Evolutionary conservation across 2,888 invertebrate species (phyloP).

Genomic region (Icerya purchasi): DNA sequence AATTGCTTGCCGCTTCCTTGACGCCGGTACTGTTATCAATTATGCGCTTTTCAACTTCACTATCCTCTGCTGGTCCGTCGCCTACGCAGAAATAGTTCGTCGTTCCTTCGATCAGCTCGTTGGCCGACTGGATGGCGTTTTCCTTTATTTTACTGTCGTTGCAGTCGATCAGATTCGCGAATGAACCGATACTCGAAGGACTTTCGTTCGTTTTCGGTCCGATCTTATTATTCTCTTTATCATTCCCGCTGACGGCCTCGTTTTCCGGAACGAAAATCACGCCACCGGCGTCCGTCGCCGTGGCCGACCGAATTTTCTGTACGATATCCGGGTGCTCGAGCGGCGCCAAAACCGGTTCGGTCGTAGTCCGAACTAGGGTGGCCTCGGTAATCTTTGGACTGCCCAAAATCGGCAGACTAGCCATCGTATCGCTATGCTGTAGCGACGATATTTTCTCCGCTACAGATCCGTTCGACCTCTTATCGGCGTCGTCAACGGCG

Average conservation of each 20-base stretch:
- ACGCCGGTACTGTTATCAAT: not conserved
- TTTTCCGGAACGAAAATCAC: too few relatives aligned
- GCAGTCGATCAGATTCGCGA: not conserved
- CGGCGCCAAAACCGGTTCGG: conserved; percentile 9
- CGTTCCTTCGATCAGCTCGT: not conserved
- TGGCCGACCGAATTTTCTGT: conserved; percentile 4
- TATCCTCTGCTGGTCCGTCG: not conserved
- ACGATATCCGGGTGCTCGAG: conserved; percentile 7
- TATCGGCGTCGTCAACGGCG: not conserved
- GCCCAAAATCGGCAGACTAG: not conserved
- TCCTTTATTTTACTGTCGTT: not conserved
- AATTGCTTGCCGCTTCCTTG: not conserved
- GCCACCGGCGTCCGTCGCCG: not conserved
- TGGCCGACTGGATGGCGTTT: not conserved
- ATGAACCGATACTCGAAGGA: not conserved
- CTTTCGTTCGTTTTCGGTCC: not conserved
- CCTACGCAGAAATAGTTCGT: not conserved
- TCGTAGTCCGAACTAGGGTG: conserved; percentile 6
- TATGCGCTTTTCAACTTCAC: conserved; percentile 4
- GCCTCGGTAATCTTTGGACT: conserved; percentile 6
- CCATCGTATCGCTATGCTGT: not conserved
- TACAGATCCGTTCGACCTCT: not conserved
- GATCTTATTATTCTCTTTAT: not conserved
- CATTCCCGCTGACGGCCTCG: not conserved
- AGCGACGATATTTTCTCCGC: not conserved